Evolutionary conservation across 2,797 vertebrate genomes (phyloP), one percentile per base, ranked within the genome.

Genomic region (Microctenopoma stevenorrisi): DNA sequence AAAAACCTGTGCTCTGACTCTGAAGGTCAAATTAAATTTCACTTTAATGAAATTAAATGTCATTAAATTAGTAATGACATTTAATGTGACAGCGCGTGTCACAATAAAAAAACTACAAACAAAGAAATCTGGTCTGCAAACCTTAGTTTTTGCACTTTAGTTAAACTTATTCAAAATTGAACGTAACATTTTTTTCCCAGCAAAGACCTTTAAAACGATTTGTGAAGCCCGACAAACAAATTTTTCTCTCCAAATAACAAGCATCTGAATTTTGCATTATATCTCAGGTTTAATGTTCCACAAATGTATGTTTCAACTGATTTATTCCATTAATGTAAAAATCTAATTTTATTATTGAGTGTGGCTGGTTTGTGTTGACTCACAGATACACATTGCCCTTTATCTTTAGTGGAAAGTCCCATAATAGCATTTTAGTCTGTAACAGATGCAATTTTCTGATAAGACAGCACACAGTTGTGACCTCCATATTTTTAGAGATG

Each of bases 381-480:
- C 51, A 54, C 54, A 70, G 51, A 68, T 67, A 43, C 40, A 59
- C 28, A 18, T 37, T 71, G 55, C 44, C n/a, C 33, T 81, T 82
- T 61, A 74, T 79, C 44, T 77, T 60, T 26, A 33, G 12, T 22
- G 64, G 11, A 43, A 57, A 63, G 51, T 57, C 58, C 33, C 43
- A 68, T 64, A 57, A 68, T 55, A 46, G 53, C 58, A 69, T 76
- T 74, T 71, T 26, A 53, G 46, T 60, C 22, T n/a, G 30, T 4
- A 53, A 67, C 42, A 74, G 64, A 85, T 83, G 71, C 64, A 9
- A 82, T 83, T 85, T 83, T 82, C 67, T 82, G 80, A 86, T 83
- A 78, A 56, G 42, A 73, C 42, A 44, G 48, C 22, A 40, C 61
- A 68, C 28, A 55, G 35, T 46, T 66, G 11, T 73, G 48, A 72